These are phyloP conservation scores for Aythya baeri DNA, from an alignment of 2,113 vertebrate genomes.

Conservation along the genomic window DNA sequence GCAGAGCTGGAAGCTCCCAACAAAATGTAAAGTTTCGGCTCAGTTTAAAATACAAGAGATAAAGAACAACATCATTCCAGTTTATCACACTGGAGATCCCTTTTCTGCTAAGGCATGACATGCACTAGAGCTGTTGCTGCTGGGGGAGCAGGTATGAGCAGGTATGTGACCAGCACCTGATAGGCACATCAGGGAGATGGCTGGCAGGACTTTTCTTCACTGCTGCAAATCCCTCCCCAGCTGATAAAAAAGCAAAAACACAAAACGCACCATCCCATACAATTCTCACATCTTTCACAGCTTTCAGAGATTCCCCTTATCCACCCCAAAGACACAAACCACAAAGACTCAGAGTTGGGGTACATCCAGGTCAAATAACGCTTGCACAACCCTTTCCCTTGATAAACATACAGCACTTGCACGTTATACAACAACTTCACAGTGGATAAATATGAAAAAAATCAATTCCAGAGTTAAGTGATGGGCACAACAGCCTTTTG, in stretches of 20 bases:
- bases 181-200: accelerated
- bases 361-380: not conserved
- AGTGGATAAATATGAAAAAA: not conserved
- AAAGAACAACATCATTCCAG: not conserved
- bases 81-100: not conserved
- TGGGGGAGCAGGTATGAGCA: accelerated
- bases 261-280: too few species aligned
- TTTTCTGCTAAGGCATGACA: not conserved
- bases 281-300: not conserved
- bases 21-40: not conserved
- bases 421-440: not conserved
- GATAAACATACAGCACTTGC: not conserved
- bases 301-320: not conserved
- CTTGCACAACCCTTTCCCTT: not conserved
- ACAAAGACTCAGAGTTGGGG: not conserved
- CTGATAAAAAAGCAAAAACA: too few species aligned
- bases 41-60: not conserved
- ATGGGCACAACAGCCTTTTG: not conserved
- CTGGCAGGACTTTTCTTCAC: not conserved
- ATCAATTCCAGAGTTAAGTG: too few species aligned
- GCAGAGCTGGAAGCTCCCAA: not conserved
- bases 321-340: not conserved
- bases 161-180: not conserved
- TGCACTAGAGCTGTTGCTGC: accelerated
- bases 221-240: not conserved